These are phyloP conservation scores for Eulemur rufifrons DNA, from an alignment of 2,113 vertebrate species.

Conservation along the genomic window DNA sequence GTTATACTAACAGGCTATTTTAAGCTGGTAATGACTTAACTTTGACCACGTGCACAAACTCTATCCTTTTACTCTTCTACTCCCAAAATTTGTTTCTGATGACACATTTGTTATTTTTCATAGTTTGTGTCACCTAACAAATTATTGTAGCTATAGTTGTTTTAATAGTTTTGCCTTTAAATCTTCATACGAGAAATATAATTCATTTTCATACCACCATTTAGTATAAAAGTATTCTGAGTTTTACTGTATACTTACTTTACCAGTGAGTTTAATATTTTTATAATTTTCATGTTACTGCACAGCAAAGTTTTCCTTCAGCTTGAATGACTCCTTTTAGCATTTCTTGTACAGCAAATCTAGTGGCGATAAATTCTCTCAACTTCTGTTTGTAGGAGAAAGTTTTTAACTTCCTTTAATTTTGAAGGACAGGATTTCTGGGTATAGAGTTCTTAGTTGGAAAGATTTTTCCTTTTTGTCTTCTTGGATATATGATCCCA, in stretches of 20 bases:
- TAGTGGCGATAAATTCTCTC: background rate
- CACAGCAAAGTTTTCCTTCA: background rate
- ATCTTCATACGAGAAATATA: background rate
- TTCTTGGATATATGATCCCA: background rate
- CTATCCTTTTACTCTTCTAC: background rate
- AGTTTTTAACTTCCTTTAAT: background rate
- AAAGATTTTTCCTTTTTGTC: background rate
- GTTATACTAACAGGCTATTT: background rate
- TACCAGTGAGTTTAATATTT: background rate
- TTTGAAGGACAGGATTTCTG: background rate
- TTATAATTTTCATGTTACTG: background rate
- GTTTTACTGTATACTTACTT: background rate
- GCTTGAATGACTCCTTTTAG: background rate
- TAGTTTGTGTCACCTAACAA: background rate
- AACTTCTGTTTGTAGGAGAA: background rate
- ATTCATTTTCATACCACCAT: background rate
- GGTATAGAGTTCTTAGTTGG: background rate
- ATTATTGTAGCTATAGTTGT: background rate
- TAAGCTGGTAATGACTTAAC: background rate
- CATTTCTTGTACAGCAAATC: background rate
- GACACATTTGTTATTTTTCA: background rate
- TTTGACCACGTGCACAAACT: background rate
- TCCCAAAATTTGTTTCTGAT: background rate
- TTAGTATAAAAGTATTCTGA: background rate
- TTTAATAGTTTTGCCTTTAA: background rate